Percentiles rank a stretch among this genome's conserved stretches.
These are phyloP conservation scores for Phyllostomus discolor DNA, from an alignment of 2,113 vertebrate species.

Conservation along the genomic window DNA sequence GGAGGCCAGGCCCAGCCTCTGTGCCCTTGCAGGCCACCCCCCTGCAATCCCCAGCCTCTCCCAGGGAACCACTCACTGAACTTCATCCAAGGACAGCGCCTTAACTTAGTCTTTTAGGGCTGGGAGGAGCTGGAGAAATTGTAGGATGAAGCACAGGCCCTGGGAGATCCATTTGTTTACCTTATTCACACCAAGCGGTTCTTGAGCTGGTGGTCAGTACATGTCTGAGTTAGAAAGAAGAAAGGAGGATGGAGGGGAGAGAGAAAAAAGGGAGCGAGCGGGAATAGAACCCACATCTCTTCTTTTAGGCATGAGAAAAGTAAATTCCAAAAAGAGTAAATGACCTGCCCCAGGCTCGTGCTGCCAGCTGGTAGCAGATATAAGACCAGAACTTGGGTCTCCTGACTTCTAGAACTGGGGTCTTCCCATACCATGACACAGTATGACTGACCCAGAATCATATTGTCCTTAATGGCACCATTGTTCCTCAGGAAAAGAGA, in stretches of 20 bases:
- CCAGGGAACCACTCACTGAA: constrained; percentile 37
- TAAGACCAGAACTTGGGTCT: not conserved
- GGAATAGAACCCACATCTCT: not conserved
- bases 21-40: not conserved
- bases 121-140: not conserved
- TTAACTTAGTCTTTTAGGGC: not conserved
- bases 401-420: not conserved
- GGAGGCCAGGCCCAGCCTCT: constrained; percentile 38
- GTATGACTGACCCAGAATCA: not conserved
- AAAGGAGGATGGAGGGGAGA: not conserved
- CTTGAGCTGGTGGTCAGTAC: not conserved
- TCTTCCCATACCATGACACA: not conserved
- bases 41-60: constrained; percentile 27
- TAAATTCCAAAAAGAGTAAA: not conserved
- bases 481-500: not conserved
- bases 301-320: not conserved
- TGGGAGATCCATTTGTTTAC: not conserved
- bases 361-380: not conserved
- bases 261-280: not conserved
- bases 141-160: not conserved
- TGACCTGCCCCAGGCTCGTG: not conserved
- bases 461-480: not conserved
- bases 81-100: constrained; percentile 26
- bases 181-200: not conserved
- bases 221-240: not conserved